Evolutionary conservation across 2,113 vertebrate genomes (phyloP).

Genomic region (Nyctibius bracteatus): DNA sequence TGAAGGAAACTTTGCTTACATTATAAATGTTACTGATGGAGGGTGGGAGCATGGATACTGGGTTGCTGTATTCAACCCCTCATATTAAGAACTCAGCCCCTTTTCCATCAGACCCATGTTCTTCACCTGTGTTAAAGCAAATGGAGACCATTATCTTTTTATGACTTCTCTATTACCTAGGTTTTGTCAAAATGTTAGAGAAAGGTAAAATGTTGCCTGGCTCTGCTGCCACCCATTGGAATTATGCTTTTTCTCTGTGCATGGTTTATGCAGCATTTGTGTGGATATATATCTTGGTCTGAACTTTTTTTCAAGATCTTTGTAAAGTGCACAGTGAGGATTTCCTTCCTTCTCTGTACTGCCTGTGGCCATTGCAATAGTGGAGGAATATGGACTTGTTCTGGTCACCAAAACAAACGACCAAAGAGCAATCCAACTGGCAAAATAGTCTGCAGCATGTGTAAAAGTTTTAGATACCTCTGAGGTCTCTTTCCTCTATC

Average conservation of each 20-base stretch:
- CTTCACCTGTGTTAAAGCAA: not conserved
- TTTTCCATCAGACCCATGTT: not conserved
- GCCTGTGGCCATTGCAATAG: not conserved
- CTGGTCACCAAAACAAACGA: not conserved
- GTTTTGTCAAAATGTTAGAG: not conserved
- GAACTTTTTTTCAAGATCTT: not conserved
- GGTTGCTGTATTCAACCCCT: not conserved
- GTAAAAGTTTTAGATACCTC: not conserved
- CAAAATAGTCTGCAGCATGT: not conserved
- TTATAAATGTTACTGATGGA: not conserved
- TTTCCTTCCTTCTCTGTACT: not conserved
- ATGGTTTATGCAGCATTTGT: not conserved
- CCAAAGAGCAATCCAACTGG: not conserved
- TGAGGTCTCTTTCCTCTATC: not conserved
- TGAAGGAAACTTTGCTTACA: not conserved
- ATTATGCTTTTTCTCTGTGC: not conserved
- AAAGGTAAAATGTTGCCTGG: not conserved
- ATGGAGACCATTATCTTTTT: not conserved
- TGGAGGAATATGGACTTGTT: not conserved
- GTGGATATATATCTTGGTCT: not conserved
- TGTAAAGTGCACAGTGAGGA: not conserved
- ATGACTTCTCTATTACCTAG: not conserved
- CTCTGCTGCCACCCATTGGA: conserved; percentile 42
- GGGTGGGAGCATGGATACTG: not conserved
- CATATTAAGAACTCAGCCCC: not conserved